Base-by-base conservation (phyloP, 2,113 vertebrate species). In the Thomomys bottae region DNA sequence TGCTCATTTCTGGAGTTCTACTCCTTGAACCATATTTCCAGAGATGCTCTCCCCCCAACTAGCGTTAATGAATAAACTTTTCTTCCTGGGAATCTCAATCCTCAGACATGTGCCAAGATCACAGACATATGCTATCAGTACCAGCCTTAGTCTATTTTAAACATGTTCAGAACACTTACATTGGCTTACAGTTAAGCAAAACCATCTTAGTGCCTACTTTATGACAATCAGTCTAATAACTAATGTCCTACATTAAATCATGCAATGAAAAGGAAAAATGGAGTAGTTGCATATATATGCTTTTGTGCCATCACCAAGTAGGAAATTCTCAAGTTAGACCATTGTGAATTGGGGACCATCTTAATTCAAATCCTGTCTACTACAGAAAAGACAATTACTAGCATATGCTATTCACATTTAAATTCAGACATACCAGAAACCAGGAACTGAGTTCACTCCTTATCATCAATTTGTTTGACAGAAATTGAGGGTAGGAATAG, bases 401-500 rank as follows among this genome's bases (percentile, higher is more conserved):
- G n/a, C 64, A 59, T 9, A 70, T 28, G 3, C 54, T 6, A 23
- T 36, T 90, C 36, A 89, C 2, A 34, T 28, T 45, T 23, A 30
- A 42, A 85, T 73, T 78, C 34, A 72, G 42, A 75, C 38, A 54
- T 26, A n/a, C 8, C 49, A 42, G 34, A 82, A 66, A 20, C 42
- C 28, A 45, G 28, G 17, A 76, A 78, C 12, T 54, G 57, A 28
- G n/a, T 72, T 90, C 2, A 54, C 49, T 88, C 26, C 68, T 71
- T 23, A 63, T 57, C 30, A 70, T 71, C 24, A 34, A 64, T 88
- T 11, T 45, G 6, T 66, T 9, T 88, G 81, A 61, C 38, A 77
- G 54, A 84, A 83, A 67, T 90, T 67, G 84, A n/a, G 7, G 84
- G 28, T 57, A 84, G 36, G 87, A 82, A 40, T 59, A 18, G 40